A percentile compares a stretch with the other conserved stretches of the same genome.
Evolutionary conservation across 2,113 vertebrate species (phyloP).

Genomic region (Leptodactylus fuscus): DNA sequence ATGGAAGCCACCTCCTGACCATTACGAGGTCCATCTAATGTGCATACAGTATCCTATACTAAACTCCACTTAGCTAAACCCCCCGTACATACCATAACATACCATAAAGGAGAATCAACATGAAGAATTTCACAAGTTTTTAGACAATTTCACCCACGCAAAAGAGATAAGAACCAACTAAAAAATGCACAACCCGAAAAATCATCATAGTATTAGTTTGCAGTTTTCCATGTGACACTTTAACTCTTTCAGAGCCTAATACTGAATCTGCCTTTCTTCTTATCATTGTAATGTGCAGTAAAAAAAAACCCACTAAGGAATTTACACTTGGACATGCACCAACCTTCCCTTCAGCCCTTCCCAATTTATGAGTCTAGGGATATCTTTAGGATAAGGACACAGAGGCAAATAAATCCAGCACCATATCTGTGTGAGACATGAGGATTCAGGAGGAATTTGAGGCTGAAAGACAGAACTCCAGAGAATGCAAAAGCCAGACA

Average conservation of each 20-base stretch:
- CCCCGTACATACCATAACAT: too few species aligned
- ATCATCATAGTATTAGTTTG: too few species aligned
- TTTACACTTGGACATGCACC: constrained; percentile 42
- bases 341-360: constrained; percentile 4
- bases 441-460: constrained; percentile 56
- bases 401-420: constrained; percentile 48
- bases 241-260: background rate
- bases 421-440: constrained; percentile 49
- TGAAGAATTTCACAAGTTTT: too few species aligned
- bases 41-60: too few species aligned
- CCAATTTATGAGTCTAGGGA: constrained; percentile 48
- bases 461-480: constrained; percentile 51
- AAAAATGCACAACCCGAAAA: background rate
- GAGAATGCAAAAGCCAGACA: constrained; percentile 53
- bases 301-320: constrained; percentile 22
- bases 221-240: background rate
- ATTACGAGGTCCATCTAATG: too few species aligned
- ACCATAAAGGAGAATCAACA: too few species aligned
- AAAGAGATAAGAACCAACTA: background rate
- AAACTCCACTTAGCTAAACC: too few species aligned
- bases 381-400: constrained; percentile 59
- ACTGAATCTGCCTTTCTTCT: background rate
- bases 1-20: too few species aligned
- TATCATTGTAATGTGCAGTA: background rate
- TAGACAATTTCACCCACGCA: too few species aligned